Base-by-base conservation (phyloP, 2,113 vertebrate species). In the Dryoscopus gambensis region DNA sequence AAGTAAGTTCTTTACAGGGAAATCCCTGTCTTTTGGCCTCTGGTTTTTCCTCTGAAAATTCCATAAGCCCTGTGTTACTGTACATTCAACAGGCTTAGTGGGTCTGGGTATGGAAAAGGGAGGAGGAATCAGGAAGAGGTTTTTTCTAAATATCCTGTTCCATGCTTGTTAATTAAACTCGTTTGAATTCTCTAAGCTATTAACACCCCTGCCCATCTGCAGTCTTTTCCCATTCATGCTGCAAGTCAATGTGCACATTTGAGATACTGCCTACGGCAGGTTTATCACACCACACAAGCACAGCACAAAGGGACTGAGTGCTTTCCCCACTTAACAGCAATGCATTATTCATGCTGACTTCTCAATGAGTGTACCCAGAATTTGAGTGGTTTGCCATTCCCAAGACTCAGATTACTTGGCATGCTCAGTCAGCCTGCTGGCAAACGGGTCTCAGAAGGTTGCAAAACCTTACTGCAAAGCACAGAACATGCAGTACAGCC, bases 281-380 rank as follows among this genome's bases (percentile, higher is more conserved):
- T 93, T 96, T 96, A 95, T 96, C 93, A 44, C 33, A n/a, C 44
- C 60, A 39, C 7, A 12, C 91, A 64, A 28, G 63, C 73, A 85
- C 3, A 53, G 4, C 50, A 55, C 6, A 11, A 4, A 44, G 47
- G 42, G 52, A 65, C 69, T 6, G 28, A 70, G 70, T 16, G 64
- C 80, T 78, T 56, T 84, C n/a, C 35, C 30, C 65, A 27, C n/a
- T 79, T 68, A 65, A 62, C 20, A 92, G 31, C 57, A 65, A 76
- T 89, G 69, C 49, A 94, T 97, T 92, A 96, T 95, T 94, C 90
- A 95, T 87, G 69, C 47, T 75, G 83, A 74, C 57, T 90, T 76
- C 86, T 93, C 49, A 39, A 33, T 24, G 46, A 82, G 30, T 11
- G 27, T 70, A 60, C 27, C 35, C 77, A 90, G 50, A 84, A 79